Base-by-base conservation (phyloP, 2,888 invertebrate genomes). In the Tinea trinotella region DNA sequence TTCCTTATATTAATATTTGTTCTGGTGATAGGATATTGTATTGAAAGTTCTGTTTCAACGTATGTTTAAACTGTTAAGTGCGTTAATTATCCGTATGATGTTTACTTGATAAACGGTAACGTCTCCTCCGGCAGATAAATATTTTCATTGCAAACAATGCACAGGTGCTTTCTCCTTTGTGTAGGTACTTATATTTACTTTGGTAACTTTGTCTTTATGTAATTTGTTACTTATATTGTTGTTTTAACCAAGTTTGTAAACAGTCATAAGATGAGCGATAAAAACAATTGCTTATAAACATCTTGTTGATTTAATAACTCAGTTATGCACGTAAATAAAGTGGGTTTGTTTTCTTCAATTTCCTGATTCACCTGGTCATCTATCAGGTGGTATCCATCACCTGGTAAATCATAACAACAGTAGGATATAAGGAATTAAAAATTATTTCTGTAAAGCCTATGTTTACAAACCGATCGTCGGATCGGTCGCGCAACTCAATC, bases 1-100 rank as follows among this genome's bases (percentile, higher is more conserved):
- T 67, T 65, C 61, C 63, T 64, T 65, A 56, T 57, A 60, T 61
- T 65, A 71, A 71, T 71, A 70, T 72, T 71, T 69, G 68, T 62
- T 58, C 60, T 60, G 55, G 57, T 22, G 52, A 48, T 22, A 50
- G 59, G 40, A 61, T 59, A 59, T 52, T 53, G 59, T 60, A 60
- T 60, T 20, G 48, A 48, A 48, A 40, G 40, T 20, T 19, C 18
- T 48, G 52, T 17, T 55, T 59, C 58, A 52, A 53, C 61, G 62
- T 64, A 62, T 67, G 62, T 66, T 62, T 61, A 63, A 65, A 66
- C 63, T 62, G 64, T 60, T 61, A 66, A 68, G 64, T 64, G 63
- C 67, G 65, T 64, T 69, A 70, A 68, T 71, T 68, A 69, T 67
- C 65, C 62, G 62, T 61, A 59, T 60, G 48, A 19, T 65, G 62